Evolutionary conservation across 2,888 invertebrate species (phyloP).

Genomic region (Doris montereyensis): DNA sequence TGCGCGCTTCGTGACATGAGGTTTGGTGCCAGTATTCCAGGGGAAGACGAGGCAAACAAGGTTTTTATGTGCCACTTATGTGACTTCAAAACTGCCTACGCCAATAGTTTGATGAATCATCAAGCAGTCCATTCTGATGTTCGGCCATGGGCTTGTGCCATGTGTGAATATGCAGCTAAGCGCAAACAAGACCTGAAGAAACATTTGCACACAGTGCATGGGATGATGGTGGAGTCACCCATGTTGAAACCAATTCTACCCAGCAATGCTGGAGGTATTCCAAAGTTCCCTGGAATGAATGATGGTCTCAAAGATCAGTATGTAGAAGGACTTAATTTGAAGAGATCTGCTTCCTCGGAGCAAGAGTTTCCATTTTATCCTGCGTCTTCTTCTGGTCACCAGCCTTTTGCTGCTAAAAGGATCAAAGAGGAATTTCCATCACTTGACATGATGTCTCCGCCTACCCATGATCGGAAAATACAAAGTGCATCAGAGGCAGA

Average conservation of each 20-base stretch:
- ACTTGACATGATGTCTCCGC: too few relatives aligned
- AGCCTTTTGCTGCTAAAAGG: not conserved
- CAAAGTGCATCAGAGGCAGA: not conserved
- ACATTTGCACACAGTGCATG: constrained; percentile 47
- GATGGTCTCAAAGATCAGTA: not conserved
- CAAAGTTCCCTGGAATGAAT: not conserved
- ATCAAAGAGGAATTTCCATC: not conserved
- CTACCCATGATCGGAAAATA: too few relatives aligned
- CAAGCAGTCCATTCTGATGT: constrained; percentile 50
- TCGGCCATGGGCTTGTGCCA: constrained; percentile 46
- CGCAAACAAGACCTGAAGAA: constrained; percentile 50
- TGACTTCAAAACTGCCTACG: constrained; percentile 46
- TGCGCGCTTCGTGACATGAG: not conserved
- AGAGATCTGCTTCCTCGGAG: not conserved
- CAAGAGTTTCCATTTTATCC: not conserved
- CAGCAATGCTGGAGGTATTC: not conserved
- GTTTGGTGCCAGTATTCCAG: not conserved
- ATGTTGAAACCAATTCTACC: constrained; percentile 30
- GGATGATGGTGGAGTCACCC: constrained; percentile 45
- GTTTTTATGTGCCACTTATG: constrained; percentile 47
- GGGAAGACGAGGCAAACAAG: constrained; percentile 35
- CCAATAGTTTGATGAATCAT: constrained; percentile 47
- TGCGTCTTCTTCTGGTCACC: not conserved
- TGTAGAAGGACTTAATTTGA: not conserved
- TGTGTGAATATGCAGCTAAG: constrained; percentile 51